A percentile compares a stretch with the other conserved stretches of the same genome.
Conservation (phyloP, 2,888 invertebrate genomes). For the Diarsia dahlii region DNA sequence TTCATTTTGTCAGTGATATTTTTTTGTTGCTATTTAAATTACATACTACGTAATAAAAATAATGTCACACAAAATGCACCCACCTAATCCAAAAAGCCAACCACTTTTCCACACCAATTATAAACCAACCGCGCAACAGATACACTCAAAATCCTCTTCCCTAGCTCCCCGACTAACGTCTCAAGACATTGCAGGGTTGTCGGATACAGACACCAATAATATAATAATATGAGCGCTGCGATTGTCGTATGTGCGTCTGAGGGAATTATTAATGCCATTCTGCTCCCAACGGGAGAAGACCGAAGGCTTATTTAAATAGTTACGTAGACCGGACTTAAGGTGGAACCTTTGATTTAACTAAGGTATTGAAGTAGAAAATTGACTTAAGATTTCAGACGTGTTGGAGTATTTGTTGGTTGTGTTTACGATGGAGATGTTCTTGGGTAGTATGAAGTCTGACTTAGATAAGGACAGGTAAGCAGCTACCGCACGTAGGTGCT, state of each 20-base stretch:
- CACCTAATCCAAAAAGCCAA: not conserved
- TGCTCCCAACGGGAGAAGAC: slow-evolving; percentile 75
- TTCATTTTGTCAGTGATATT: not conserved
- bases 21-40: not conserved
- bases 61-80: not conserved
- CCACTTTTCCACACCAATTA: slow-evolving; percentile 13
- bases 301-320: slow-evolving; percentile 83
- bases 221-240: slow-evolving; percentile 85
- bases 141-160: slow-evolving; percentile 46
- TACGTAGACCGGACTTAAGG: slow-evolving; percentile 77
- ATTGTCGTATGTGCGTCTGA: slow-evolving; percentile 89
- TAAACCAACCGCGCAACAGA: slow-evolving; percentile 25
- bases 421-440: slow-evolving; percentile 8
- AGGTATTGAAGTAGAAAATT: slow-evolving; percentile 75
- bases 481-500: no score
- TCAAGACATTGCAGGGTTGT: slow-evolving; percentile 87
- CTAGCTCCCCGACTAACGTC: slow-evolving; percentile 80
- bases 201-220: slow-evolving; percentile 85
- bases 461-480: no score
- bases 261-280: slow-evolving; percentile 88
- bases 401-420: slow-evolving; percentile 34
- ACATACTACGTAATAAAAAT: not conserved
- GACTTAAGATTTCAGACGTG: slow-evolving; percentile 62
- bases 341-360: slow-evolving; percentile 78
- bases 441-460: no score